phyloP scores from a whole-genome alignment of 2,888 invertebrate species.

The Drosophila robusta region DNA sequence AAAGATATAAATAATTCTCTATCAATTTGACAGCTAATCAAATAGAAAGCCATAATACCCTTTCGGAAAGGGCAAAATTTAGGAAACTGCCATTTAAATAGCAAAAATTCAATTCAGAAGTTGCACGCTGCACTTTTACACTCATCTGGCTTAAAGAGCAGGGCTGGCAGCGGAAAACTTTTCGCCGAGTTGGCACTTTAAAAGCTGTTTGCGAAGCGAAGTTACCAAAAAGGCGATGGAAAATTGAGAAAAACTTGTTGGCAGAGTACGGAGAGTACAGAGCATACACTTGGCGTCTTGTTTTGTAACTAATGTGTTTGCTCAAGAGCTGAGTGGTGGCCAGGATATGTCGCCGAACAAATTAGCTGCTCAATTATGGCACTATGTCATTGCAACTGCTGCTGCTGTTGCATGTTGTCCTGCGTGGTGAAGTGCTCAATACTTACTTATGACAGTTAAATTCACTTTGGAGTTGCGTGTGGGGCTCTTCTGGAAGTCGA shows the following conservation, averaged over 20 bases:
- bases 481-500: constrained; percentile 95
- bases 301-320: constrained; percentile 79
- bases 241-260: constrained; percentile 27
- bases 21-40: constrained; percentile 1
- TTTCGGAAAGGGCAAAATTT: constrained; percentile 6
- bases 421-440: constrained; percentile 38
- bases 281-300: constrained; percentile 68
- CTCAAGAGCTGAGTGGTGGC: constrained; percentile 55
- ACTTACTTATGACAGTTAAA: constrained; percentile 95
- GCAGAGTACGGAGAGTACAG: constrained; percentile 3
- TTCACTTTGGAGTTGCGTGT: constrained; percentile 95
- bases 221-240: constrained; percentile 9
- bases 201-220: constrained; percentile 66
- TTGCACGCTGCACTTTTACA: constrained; percentile 38
- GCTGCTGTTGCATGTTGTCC: constrained; percentile 3
- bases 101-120: constrained; percentile 55
- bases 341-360: constrained; percentile 57
- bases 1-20: too few species aligned
- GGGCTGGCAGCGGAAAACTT: constrained; percentile 46
- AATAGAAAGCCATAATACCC: background rate
- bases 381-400: constrained; percentile 23
- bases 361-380: constrained; percentile 78
- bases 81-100: constrained; percentile 53
- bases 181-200: constrained; percentile 75
- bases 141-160: constrained; percentile 30